Conservation (phyloP, 2,888 invertebrate species). For the Rhingia rostrata region DNA sequence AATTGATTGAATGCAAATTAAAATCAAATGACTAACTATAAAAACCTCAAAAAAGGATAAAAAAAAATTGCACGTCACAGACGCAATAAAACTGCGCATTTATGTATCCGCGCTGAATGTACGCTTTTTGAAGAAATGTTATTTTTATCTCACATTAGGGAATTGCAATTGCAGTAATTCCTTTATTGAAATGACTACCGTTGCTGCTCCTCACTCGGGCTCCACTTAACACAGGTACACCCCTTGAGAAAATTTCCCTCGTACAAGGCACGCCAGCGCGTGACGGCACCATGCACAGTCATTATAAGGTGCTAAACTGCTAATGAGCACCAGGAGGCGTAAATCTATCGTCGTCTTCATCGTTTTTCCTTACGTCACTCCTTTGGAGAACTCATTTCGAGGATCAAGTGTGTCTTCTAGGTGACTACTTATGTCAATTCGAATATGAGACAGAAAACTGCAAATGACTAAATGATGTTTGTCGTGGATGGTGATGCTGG, state of each 20-base stretch:
- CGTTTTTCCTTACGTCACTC: slow-evolving; percentile 9
- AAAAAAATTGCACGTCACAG: slow-evolving; percentile 14
- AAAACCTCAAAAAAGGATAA: neutral
- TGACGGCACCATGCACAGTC: slow-evolving; percentile 12
- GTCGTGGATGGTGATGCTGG: slow-evolving; percentile 13
- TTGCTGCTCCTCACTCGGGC: slow-evolving; percentile 23
- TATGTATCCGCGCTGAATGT: neutral
- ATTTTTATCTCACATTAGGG: slow-evolving; percentile 63
- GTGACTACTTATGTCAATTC: slow-evolving; percentile 71
- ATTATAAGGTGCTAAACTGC: slow-evolving; percentile 70
- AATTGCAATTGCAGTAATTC: slow-evolving; percentile 62
- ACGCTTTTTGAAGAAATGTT: slow-evolving; percentile 16
- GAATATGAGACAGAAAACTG: slow-evolving; percentile 54
- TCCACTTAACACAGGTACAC: slow-evolving; percentile 43
- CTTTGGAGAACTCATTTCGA: slow-evolving; percentile 45
- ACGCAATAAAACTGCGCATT: slow-evolving; percentile 18
- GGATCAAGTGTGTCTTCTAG: slow-evolving; percentile 64
- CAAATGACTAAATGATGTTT: slow-evolving; percentile 45
- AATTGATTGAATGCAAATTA: slow-evolving; percentile 47
- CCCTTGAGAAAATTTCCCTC: slow-evolving; percentile 18
- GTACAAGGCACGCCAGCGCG: slow-evolving; percentile 21
- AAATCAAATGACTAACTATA: slow-evolving; percentile 38
- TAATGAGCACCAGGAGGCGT: slow-evolving; percentile 71
- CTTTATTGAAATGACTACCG: slow-evolving; percentile 56
- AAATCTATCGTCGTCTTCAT: slow-evolving; percentile 49